Evolutionary conservation across 2,888 invertebrate genomes (phyloP), one percentile per base, ranked within the genome.

Genomic region (Andrena fulva): DNA sequence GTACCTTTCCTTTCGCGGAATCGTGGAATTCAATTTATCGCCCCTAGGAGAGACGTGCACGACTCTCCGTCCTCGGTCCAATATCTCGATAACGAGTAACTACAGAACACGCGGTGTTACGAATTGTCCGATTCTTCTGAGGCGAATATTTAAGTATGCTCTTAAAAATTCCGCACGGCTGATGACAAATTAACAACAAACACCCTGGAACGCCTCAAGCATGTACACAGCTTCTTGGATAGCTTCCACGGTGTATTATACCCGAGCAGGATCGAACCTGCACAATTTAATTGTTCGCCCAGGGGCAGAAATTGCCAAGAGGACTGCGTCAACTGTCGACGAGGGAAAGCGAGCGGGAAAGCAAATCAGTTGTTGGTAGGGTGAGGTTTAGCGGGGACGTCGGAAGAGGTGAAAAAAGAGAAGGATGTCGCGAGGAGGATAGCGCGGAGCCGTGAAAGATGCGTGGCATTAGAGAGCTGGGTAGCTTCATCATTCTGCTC

Each of bases 11-110:
- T 48, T 60, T 5, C n/a, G 31, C 31, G 67, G 12, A 31, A 63
- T 82, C 59, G 50, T 76, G 72, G 72, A 76, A 69, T 73, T 59
- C 42, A 67, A 83, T 76, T 82, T 79, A 66, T 77, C 12, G 63
- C 20, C 16, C 59, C 50, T 16, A n/a, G 42, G 50, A 10, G 31
- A 33, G 67, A 48, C 27, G 67, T 42, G 24, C 27, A 16, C 50
- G 20, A 29, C 42, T 56, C 24, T 54, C 48, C n/a, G 29, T 24
- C 59, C 56, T 33, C 24, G 35, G 8, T 42, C 16, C 52, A 24
- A 0, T 10, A 52, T 42, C 27, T 59, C 3, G 24, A 33, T n/a
- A 42, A 56, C n/a, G 20, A 31, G 10, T 42, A 24, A 7, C 31
- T 20, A 33, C 20, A 8, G 3, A n/a, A n/a, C 31, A 16, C 29